A percentile compares a stretch with the other conserved stretches of the same genome.
Conservation (phyloP, 2,113 vertebrate species). For the Nothocercus julius region DNA sequence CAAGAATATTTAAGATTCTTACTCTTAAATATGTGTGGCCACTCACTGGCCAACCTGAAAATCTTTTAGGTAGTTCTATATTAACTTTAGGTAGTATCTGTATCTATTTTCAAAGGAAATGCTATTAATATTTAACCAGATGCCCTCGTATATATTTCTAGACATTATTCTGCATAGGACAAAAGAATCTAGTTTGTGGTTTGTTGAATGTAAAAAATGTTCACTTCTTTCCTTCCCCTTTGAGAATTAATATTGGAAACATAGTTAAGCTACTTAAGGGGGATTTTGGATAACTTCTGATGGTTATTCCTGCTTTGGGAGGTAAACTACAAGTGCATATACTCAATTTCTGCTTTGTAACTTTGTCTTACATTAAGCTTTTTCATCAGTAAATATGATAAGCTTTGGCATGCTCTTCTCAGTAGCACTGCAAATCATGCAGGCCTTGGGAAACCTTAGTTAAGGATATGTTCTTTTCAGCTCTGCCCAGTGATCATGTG, state of each 20-base stretch:
- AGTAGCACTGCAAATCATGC: too few species aligned
- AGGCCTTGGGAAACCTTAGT: too few species aligned
- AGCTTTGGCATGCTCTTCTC: too few species aligned
- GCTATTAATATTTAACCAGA: background rate
- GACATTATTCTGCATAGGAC: background rate
- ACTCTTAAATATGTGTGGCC: background rate
- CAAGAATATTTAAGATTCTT: background rate
- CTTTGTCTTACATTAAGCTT: too few species aligned
- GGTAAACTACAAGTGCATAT: background rate
- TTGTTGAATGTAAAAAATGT: background rate
- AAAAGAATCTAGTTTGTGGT: background rate
- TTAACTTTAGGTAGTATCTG: background rate
- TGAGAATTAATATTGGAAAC: background rate
- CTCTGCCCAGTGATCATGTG: background rate
- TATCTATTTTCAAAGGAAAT: background rate
- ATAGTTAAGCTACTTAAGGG: rapidly evolving
- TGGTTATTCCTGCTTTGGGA: background rate
- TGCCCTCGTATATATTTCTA: background rate
- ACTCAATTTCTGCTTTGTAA: background rate
- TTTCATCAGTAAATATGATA: too few species aligned
- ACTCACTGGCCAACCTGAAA: background rate
- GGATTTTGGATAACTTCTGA: background rate
- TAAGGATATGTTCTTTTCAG: too few species aligned
- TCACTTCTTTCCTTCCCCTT: background rate
- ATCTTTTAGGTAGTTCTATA: background rate